A percentile compares a stretch with the other conserved stretches of the same genome.
These are phyloP conservation scores for Epinotia nisella DNA, from an alignment of 2,888 invertebrate species.

Conservation along the genomic window DNA sequence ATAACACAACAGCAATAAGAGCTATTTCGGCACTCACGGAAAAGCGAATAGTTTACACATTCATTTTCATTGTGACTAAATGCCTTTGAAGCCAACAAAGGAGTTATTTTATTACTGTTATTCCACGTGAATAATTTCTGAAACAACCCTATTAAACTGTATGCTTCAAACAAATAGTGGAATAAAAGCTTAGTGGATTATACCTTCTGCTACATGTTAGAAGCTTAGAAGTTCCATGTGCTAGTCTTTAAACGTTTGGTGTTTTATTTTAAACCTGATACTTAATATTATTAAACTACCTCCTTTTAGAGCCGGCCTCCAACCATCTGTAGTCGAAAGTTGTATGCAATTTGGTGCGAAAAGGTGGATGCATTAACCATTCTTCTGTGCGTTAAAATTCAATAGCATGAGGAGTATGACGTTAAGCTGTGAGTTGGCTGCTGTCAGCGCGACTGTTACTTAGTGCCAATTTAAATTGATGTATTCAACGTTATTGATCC, in stretches of 20 bases:
- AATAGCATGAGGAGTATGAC: too few species aligned
- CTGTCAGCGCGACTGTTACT: too few species aligned
- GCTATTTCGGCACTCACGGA: slow-evolving; percentile 3
- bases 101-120: slow-evolving; percentile 15
- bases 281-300: background rate
- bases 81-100: slow-evolving; percentile 18
- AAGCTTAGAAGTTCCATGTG: background rate
- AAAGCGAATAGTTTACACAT: slow-evolving; percentile 10
- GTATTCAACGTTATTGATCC: background rate
- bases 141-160: background rate
- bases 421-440: too few species aligned
- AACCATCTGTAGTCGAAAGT: background rate
- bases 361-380: too few species aligned
- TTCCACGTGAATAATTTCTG: background rate
- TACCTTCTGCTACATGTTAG: background rate
- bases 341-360: background rate
- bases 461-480: background rate
- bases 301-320: background rate
- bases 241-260: background rate
- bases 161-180: background rate
- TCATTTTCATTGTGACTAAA: slow-evolving; percentile 11
- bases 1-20: background rate
- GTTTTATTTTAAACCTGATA: background rate
- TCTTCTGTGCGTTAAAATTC: too few species aligned
- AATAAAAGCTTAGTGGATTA: background rate